A percentile compares a stretch with the other conserved stretches of the same genome.
Evolutionary conservation across 1,140 invertebrate species (phyloP).

Genomic region (Leucophenga varia): DNA sequence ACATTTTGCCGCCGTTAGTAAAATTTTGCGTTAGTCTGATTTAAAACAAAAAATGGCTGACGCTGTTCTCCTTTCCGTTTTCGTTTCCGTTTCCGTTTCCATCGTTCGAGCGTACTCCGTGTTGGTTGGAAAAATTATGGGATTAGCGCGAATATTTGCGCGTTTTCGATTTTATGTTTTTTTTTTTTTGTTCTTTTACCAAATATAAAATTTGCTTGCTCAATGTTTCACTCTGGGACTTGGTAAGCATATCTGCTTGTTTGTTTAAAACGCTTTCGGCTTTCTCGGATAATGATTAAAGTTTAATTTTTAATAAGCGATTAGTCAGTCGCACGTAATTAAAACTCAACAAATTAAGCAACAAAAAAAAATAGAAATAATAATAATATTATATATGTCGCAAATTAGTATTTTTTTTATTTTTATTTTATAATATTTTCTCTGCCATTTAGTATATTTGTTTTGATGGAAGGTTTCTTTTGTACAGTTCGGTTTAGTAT

Average conservation of each 20-base stretch:
- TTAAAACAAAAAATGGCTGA: conserved; percentile 31
- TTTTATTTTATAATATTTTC: conserved; percentile 5
- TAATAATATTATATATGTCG: not conserved
- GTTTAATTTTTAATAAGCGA: conserved; percentile 46
- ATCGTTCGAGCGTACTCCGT: conserved; percentile 16
- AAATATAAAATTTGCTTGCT: too few relatives aligned
- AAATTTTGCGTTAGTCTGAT: conserved; percentile 49
- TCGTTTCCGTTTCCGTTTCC: too few relatives aligned
- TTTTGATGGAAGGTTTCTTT: conserved; percentile 12
- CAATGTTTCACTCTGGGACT: too few relatives aligned
- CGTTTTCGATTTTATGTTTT: conserved; percentile 27
- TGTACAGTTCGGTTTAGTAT: conserved; percentile 15
- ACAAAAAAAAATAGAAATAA: conserved; percentile 15
- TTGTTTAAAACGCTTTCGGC: too few relatives aligned
- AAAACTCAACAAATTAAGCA: conserved; percentile 17
- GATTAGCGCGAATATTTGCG: conserved; percentile 31
- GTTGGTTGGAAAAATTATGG: conserved; percentile 51
- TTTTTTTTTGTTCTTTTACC: too few relatives aligned
- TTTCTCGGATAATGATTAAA: too few relatives aligned
- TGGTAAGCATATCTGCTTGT: too few relatives aligned
- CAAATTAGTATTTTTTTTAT: conserved; percentile 2
- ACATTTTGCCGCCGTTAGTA: conserved; percentile 35
- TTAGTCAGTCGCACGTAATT: too few relatives aligned
- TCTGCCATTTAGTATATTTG: too few relatives aligned
- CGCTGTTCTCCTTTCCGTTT: too few relatives aligned